Base-by-base conservation (phyloP, 2,888 invertebrate species). In the Protophormia terraenovae region DNA sequence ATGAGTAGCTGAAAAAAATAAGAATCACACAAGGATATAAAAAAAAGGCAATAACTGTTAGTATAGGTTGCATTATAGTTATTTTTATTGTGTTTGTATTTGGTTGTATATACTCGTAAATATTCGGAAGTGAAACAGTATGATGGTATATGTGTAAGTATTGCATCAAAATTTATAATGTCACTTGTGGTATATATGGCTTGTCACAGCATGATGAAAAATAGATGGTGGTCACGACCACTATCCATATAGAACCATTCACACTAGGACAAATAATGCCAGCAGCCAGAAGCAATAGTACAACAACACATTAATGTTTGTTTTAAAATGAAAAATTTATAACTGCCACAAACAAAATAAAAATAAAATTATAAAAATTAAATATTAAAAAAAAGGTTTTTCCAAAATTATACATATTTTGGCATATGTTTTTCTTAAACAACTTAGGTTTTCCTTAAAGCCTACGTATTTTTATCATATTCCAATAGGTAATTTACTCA, bases 91-190 rank as follows among this genome's bases (percentile, higher is more conserved):
- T 73, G n/a, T 64, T 24, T 22, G 16, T 69, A 78, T 69, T 72
- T 66, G 64, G 27, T 24, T 41, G 66, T 79, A n/a, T n/a, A n/a
- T n/a, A n/a, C n/a, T n/a, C n/a, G n/a, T n/a, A n/a, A n/a, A n/a
- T n/a, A 38, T 67, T 55, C 64, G 71, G 10, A 27, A 66, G 38
- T 5, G 22, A 58, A 58, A 72, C 12, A 22, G 24, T 38, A 60
- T 2, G 14, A 81, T 50, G 41, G 64, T 53, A 3, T 58, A 45
- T 75, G 84, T 88, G 62, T 58, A 19, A 64, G 62, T 89, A 88
- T 88, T 90, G 89, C 89, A 90, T 89, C 89, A 89, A 91, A 91
- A 91, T 91, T 91, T 90, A 91, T 90, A 90, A 89, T 90, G 91
- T 89, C 91, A 84, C 87, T 86, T 76, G 72, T 80, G 86, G 82